These are phyloP conservation scores for Argyrosomus regius DNA, from an alignment of 2,797 vertebrate species.

Conservation along the genomic window DNA sequence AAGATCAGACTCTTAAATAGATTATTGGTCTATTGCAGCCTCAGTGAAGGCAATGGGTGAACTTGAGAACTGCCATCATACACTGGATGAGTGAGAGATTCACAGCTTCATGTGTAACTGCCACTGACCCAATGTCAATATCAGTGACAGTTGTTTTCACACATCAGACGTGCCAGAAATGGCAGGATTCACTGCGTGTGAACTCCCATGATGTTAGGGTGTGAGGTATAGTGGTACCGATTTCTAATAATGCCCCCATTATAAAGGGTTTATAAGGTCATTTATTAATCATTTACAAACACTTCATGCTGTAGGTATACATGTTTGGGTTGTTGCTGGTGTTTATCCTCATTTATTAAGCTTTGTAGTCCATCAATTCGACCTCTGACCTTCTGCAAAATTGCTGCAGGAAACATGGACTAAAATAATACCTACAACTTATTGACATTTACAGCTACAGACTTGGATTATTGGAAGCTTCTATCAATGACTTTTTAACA, in stretches of 20 bases:
- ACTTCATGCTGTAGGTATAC: neutral
- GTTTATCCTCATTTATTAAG: neutral
- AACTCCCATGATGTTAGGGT: constrained; percentile 14
- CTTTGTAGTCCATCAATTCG: neutral
- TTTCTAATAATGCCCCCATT: neutral
- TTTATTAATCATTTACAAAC: neutral
- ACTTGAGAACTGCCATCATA: constrained; percentile 12
- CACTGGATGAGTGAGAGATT: constrained; percentile 19
- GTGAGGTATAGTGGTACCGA: neutral
- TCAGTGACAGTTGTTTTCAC: constrained; percentile 44
- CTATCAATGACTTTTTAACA: neutral
- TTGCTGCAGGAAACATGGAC: neutral
- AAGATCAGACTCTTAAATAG: neutral
- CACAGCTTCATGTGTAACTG: constrained; percentile 22
- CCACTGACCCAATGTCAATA: constrained; percentile 22
- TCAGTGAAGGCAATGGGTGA: constrained; percentile 6
- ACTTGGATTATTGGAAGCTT: neutral
- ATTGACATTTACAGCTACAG: neutral
- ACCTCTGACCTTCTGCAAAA: neutral
- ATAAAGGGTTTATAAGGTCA: neutral
- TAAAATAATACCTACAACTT: neutral
- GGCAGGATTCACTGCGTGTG: constrained; percentile 11
- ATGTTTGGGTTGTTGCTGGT: too few species aligned
- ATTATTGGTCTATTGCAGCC: neutral
- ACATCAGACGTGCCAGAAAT: constrained; percentile 50